A percentile compares a stretch with the other conserved stretches of the same genome.
Evolutionary conservation across 2,113 vertebrate species (phyloP).

Genomic region (Amazona guildingii): DNA sequence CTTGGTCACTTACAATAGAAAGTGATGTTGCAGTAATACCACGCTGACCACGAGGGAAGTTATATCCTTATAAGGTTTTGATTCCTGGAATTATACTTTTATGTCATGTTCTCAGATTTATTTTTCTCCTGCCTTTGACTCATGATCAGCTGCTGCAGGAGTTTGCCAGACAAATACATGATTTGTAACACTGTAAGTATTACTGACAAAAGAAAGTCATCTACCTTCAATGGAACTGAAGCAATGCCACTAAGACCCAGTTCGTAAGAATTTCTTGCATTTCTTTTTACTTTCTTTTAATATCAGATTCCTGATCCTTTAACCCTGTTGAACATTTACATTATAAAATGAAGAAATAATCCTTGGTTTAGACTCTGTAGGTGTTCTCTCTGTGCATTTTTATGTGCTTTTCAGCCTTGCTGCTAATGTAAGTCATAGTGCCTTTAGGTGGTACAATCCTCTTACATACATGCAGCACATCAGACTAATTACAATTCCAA

Average conservation of each 20-base stretch:
- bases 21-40: background rate
- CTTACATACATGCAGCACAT: background rate
- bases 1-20: background rate
- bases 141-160: background rate
- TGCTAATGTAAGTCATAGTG: background rate
- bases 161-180: conserved; percentile 18
- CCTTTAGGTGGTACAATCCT: background rate
- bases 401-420: background rate
- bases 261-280: background rate
- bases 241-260: background rate
- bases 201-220: background rate
- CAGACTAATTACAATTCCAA: background rate
- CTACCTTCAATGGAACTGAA: background rate
- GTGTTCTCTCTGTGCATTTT: background rate
- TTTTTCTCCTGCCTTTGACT: conserved; percentile 24
- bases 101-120: background rate
- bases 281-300: conserved; percentile 56
- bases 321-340: conserved; percentile 52
- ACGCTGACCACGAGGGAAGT: background rate
- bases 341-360: conserved; percentile 33
- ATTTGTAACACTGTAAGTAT: background rate
- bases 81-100: background rate
- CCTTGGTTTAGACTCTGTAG: background rate
- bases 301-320: conserved; percentile 38
- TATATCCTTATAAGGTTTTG: background rate